Evolutionary conservation across 1,140 invertebrate genomes (phyloP).

Genomic region (Conus ventricosus): DNA sequence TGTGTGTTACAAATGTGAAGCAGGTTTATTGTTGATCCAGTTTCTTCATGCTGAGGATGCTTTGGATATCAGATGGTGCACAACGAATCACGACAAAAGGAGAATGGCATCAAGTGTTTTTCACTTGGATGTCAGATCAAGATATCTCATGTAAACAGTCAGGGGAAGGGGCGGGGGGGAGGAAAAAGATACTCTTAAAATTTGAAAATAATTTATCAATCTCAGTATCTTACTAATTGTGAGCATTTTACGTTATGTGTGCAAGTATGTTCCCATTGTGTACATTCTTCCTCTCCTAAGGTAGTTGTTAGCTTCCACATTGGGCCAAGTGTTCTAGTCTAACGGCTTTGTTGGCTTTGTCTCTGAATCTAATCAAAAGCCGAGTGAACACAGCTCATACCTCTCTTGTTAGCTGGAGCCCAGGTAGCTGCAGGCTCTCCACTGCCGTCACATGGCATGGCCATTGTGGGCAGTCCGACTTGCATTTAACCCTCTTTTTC

Average conservation of each 20-base stretch:
- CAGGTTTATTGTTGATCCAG: not conserved
- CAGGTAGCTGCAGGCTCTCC: not conserved
- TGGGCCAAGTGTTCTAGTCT: conserved; percentile 25
- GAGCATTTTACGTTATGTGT: not conserved
- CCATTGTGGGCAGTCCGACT: not conserved
- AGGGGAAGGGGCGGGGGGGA: not conserved
- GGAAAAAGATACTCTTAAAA: not conserved
- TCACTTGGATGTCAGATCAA: not conserved
- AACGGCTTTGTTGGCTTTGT: not conserved
- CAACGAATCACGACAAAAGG: conserved; percentile 25
- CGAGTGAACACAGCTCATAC: conserved; percentile 2
- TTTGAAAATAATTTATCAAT: not conserved
- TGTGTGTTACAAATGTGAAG: not conserved
- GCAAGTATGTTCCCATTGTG: not conserved
- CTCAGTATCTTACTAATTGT: not conserved
- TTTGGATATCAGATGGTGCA: conserved; percentile 23
- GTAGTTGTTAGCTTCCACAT: not conserved
- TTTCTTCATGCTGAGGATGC: not conserved
- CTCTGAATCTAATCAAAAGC: not conserved
- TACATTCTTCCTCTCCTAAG: not conserved
- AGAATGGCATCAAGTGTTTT: not conserved
- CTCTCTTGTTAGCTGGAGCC: not conserved
- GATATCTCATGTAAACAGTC: not conserved
- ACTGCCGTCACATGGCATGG: not conserved
- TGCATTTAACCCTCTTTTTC: conserved; percentile 4